A percentile compares a stretch with the other conserved stretches of the same genome.
Conservation (phyloP, 2,113 vertebrate genomes). For the Colossoma macropomum region DNA sequence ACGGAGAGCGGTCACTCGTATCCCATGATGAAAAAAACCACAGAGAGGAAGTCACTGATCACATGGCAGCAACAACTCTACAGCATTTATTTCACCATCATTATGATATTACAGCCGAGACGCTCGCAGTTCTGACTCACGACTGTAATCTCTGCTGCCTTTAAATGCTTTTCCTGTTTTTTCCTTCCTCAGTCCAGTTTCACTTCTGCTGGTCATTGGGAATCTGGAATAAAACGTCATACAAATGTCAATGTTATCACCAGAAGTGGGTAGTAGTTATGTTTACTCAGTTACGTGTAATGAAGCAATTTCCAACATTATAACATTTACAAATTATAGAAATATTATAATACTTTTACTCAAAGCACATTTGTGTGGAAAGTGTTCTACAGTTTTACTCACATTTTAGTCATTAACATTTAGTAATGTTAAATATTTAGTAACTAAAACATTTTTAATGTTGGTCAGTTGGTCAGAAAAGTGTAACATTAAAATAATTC, state of each 20-base stretch:
- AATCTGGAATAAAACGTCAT: not conserved
- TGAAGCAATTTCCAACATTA: no score
- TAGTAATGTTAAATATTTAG: no score
- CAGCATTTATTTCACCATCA: not conserved
- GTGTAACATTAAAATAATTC: no score
- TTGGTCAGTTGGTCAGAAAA: no score
- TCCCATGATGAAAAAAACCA: slow-evolving; percentile 41
- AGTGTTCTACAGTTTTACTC: no score
- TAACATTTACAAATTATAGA: no score
- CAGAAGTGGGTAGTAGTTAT: no score
- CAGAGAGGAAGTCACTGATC: not conserved
- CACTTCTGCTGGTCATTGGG: not conserved
- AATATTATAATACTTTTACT: no score
- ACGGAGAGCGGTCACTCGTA: not conserved
- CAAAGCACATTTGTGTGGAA: no score
- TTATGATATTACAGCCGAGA: not conserved
- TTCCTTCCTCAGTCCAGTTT: slow-evolving; percentile 4
- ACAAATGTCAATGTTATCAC: not conserved
- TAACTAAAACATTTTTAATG: no score
- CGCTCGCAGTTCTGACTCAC: not conserved
- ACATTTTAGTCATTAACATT: no score
- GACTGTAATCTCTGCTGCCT: not conserved
- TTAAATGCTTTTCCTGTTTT: not conserved
- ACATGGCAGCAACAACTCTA: not conserved
- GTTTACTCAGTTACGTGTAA: no score